Base-by-base conservation (phyloP, 2,113 vertebrate genomes). In the Hippocampus abdominalis region DNA sequence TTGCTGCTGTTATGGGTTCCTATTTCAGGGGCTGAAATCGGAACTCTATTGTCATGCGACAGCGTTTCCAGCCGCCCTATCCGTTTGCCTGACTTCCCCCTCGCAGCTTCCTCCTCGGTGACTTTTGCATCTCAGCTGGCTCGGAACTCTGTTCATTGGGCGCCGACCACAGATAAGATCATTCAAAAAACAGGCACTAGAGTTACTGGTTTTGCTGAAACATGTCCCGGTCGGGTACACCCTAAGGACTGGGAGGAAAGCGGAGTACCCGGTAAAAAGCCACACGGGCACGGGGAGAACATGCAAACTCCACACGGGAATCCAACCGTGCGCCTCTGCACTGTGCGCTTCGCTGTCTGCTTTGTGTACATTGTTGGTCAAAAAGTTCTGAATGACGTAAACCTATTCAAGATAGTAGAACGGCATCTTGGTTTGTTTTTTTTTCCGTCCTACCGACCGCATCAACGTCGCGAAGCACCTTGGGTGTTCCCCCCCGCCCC, bases 401-500 rank as follows among this genome's bases (percentile, higher is more conserved):
- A 49, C 46, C 46, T 87, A 13, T 85, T 70, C 61, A 60, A 73
- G 80, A 92, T 88, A 87, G 4, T 32, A 0, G 32, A 32, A 32
- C 6, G 32, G 32, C 32, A 32, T 32, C 32, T 32, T 32, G 93
- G 79, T 91, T 91, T 89, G 93, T 79, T 91, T 91, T 89, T 87
- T 79, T 93, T 91, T 85, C 77, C 86, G 84, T 84, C 85, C 88
- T 85, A 82, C 84, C 0, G 77, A 89, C 81, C 77, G 67, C 21
- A 48, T 90, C 89, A 89, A 84, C 84, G 84, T 90, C 91, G 88
- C 83, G 91, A 92, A 90, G 85, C 92, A 94, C 91, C 91, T 91
- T 91, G 89, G 90, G 88, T 93, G 89, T 94, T 93, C 91, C 32
- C 29, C 29, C 29, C 32, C 29, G 2, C 29, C 29, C 29, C 32